Conservation (phyloP, 2,888 invertebrate species). For the Cepaea hortensis region DNA sequence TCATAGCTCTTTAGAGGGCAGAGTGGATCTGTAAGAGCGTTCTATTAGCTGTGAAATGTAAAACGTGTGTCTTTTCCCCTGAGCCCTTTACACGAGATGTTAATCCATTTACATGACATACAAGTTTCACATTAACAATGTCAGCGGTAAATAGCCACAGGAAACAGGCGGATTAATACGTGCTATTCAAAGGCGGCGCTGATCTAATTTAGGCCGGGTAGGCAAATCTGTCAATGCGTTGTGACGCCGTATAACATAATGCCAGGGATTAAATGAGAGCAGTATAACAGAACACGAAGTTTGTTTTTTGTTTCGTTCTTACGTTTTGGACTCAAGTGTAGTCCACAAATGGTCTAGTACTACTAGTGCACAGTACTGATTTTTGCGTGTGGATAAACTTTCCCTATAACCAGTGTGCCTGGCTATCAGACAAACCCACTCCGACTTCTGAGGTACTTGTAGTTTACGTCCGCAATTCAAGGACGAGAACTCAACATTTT, state of each 20-base stretch:
- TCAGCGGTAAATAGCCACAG: neutral
- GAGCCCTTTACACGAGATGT: neutral
- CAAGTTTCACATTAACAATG: neutral
- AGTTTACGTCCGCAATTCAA: too few relatives aligned
- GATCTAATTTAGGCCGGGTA: neutral
- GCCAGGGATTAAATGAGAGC: neutral
- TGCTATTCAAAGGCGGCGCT: neutral
- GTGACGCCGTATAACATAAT: neutral
- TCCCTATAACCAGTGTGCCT: too few relatives aligned
- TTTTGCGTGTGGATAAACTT: too few relatives aligned
- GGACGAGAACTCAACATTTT: too few relatives aligned
- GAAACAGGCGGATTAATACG: neutral
- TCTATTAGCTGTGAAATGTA: conserved; percentile 4
- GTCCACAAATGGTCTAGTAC: too few relatives aligned
- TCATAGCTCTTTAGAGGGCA: neutral
- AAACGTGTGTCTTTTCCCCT: neutral
- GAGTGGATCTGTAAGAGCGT: neutral
- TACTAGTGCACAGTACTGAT: too few relatives aligned
- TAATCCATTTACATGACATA: neutral
- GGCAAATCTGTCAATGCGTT: neutral
- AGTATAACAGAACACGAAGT: too few relatives aligned
- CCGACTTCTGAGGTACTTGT: too few relatives aligned
- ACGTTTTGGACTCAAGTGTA: too few relatives aligned
- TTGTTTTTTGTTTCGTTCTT: too few relatives aligned
- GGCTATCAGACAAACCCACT: too few relatives aligned